Evolutionary conservation across 1,140 invertebrate species (phyloP).

Genomic region (Cotesia vestalis): DNA sequence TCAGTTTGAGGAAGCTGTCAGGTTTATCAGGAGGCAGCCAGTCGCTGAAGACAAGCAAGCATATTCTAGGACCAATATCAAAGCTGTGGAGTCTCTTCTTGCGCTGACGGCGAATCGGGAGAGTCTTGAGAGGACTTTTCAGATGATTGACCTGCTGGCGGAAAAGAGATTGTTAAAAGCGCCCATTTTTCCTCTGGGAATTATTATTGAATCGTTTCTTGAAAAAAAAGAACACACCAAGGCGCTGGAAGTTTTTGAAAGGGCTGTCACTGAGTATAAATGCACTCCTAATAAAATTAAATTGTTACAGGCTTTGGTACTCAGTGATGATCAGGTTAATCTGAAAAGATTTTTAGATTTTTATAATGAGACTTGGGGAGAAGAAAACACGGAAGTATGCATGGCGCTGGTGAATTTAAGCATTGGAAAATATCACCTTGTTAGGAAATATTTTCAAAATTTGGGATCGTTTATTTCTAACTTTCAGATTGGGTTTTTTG

Average conservation of each 20-base stretch:
- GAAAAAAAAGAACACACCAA: constrained; percentile 68
- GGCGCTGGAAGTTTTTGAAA: constrained; percentile 77
- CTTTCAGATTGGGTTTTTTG: too few species aligned
- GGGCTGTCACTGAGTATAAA: constrained; percentile 71
- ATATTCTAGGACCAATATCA: neutral
- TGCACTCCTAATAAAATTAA: constrained; percentile 77
- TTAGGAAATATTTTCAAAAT: constrained; percentile 79
- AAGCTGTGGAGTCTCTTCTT: constrained; percentile 25
- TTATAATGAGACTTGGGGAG: constrained; percentile 78
- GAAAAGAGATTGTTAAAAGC: constrained; percentile 68
- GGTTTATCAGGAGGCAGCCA: constrained; percentile 14
- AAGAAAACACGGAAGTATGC: constrained; percentile 84
- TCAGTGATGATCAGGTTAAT: constrained; percentile 77
- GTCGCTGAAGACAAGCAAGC: constrained; percentile 1
- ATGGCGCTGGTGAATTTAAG: constrained; percentile 83
- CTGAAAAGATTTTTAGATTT: constrained; percentile 83
- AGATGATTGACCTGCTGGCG: constrained; percentile 71
- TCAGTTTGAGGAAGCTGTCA: constrained; percentile 63
- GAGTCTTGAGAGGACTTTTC: constrained; percentile 61
- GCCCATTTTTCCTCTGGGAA: constrained; percentile 69
- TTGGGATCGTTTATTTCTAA: constrained; percentile 66
- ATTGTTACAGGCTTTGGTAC: constrained; percentile 75
- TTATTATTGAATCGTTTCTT: constrained; percentile 78
- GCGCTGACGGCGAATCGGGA: constrained; percentile 23
- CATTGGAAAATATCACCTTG: constrained; percentile 73